Conservation (phyloP, 2,113 vertebrate species). For the Sprattus sprattus region DNA sequence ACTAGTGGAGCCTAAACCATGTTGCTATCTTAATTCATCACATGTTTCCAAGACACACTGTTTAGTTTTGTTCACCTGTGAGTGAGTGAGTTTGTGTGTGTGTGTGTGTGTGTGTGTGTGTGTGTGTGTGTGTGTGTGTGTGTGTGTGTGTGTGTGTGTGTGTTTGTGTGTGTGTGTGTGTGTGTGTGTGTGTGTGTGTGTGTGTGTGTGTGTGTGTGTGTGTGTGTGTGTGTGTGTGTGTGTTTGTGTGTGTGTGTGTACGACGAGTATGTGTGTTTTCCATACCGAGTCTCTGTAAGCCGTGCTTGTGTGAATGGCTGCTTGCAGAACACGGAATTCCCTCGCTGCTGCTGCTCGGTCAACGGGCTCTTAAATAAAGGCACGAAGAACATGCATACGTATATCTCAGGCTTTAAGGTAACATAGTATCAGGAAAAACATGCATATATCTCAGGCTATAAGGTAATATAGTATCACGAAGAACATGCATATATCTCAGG, state of each 20-base stretch:
- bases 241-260: background rate
- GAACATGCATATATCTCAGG: too few relatives aligned
- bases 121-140: background rate
- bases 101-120: background rate
- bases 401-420: too few relatives aligned
- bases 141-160: too few relatives aligned
- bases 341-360: slow-evolving; percentile 77
- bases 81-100: background rate
- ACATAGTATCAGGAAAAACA: too few relatives aligned
- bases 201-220: background rate
- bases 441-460: too few relatives aligned
- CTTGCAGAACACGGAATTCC: slow-evolving; percentile 83
- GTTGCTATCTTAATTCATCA: background rate
- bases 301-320: slow-evolving; percentile 81
- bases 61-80: background rate
- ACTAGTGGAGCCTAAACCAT: background rate
- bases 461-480: too few relatives aligned
- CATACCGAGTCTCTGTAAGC: slow-evolving; percentile 83
- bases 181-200: background rate
- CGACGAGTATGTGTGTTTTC: background rate
- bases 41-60: too few relatives aligned
- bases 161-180: background rate
- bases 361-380: slow-evolving; percentile 72
- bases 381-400: background rate
- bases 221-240: too few relatives aligned